Conservation (phyloP, 2,888 invertebrate genomes). For the Stramonita haemastoma region DNA sequence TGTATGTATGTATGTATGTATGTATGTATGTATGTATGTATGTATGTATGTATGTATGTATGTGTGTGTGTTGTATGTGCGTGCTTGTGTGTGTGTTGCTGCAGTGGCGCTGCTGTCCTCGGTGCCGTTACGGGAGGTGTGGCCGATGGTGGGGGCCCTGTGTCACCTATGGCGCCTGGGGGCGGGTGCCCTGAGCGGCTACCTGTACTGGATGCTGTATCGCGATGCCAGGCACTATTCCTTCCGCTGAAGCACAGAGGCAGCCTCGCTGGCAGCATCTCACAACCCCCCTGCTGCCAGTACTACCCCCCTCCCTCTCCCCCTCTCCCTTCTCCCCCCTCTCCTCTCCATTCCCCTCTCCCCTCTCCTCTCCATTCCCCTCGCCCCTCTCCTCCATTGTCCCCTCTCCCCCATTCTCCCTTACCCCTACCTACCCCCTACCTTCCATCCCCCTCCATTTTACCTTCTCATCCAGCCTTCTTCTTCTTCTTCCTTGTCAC, state of each 20-base stretch:
- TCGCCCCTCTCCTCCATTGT: no score
- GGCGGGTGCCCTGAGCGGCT: conserved; percentile 40
- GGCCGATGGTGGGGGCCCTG: conserved; percentile 10
- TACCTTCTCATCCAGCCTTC: no score
- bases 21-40: no score
- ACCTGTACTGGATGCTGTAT: conserved; percentile 44
- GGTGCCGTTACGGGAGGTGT: conserved; percentile 32
- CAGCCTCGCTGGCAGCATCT: no score
- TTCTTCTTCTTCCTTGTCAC: background rate
- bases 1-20: no score
- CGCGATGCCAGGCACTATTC: conserved; percentile 47
- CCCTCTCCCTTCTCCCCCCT: background rate
- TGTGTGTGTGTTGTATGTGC: conserved; percentile 25
- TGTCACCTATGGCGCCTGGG: conserved; percentile 39
- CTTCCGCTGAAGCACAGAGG: conserved; percentile 40
- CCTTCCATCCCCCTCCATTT: no score
- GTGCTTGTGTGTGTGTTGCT: no score
- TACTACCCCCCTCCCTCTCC: background rate
- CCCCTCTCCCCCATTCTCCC: background rate
- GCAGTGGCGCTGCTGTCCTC: conserved; percentile 29
- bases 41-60: background rate
- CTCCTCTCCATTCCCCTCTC: no score
- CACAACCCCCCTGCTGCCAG: background rate
- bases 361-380: background rate
- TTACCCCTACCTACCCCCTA: background rate